Conservation (phyloP, 2,113 vertebrate genomes). For the Aptenodytes forsteri region DNA sequence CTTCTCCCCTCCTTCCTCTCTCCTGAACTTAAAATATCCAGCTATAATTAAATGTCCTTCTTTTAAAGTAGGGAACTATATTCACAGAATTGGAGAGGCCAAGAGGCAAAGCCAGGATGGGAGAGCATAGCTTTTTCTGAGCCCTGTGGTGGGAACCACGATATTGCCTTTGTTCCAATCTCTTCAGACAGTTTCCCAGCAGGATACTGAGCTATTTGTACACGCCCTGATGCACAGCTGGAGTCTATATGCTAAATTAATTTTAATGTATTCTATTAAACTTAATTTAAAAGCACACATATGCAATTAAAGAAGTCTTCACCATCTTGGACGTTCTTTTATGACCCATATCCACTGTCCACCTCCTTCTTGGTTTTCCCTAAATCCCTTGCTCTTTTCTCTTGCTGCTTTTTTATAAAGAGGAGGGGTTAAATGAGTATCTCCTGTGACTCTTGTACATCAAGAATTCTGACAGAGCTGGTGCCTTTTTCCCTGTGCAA, state of each 20-base stretch:
- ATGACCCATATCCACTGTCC: neutral
- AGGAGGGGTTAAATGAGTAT: neutral
- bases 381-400: neutral
- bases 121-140: conserved; percentile 23
- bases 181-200: neutral
- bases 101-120: conserved; percentile 16
- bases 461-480: neutral
- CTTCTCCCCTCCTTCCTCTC: conserved; percentile 51
- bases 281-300: neutral
- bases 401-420: neutral
- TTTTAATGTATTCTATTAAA: neutral
- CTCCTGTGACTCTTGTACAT: neutral
- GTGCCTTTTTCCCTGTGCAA: neutral
- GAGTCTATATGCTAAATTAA: neutral
- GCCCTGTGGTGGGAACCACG: neutral
- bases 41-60: conserved; percentile 74
- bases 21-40: conserved; percentile 62
- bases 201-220: neutral
- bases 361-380: neutral
- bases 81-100: conserved; percentile 51
- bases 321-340: neutral
- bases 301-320: neutral
- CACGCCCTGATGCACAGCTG: neutral
- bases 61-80: conserved; percentile 54
- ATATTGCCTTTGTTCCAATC: neutral